These are phyloP conservation scores for Ichneumoninae sp. DNA, from an alignment of 2,888 invertebrate genomes.

Conservation along the genomic window DNA sequence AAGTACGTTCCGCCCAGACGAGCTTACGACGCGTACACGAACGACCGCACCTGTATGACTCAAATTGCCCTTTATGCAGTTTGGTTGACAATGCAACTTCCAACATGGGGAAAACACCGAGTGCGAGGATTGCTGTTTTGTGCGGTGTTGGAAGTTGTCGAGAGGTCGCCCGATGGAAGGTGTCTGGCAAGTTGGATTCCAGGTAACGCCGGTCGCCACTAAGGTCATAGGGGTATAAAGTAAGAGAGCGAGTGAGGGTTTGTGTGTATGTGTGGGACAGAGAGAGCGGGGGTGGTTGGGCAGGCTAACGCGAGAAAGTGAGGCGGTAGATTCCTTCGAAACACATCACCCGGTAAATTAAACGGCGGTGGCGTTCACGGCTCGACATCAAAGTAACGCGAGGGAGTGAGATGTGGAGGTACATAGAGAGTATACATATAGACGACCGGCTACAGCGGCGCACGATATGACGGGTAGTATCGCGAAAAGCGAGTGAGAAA, in stretches of 20 bases:
- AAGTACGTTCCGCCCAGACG: background rate
- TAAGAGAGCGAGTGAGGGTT: constrained; percentile 11
- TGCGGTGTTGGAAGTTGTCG: background rate
- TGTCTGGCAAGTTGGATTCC: constrained; percentile 1
- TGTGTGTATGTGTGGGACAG: constrained; percentile 19
- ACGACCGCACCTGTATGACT: background rate
- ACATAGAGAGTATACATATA: constrained; percentile 38
- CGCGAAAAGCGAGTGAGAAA: constrained; percentile 63
- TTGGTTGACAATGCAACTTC: background rate
- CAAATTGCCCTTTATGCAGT: background rate
- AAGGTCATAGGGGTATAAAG: constrained; percentile 15
- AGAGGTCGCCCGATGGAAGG: background rate
- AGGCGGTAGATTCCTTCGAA: constrained; percentile 77
- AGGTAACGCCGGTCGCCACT: background rate
- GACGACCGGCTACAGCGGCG: constrained; percentile 48
- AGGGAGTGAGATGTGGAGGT: constrained; percentile 36
- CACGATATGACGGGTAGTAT: constrained; percentile 42
- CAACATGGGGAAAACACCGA: background rate
- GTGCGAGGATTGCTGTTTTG: background rate
- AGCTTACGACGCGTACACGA: background rate
- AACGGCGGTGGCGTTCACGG: constrained; percentile 80
- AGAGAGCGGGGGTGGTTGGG: constrained; percentile 18
- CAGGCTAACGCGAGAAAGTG: constrained; percentile 67
- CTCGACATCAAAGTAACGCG: constrained; percentile 80
- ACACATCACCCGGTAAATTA: constrained; percentile 82